Conservation (phyloP, 1,140 invertebrate species). For the Lasioglossum baleicum region DNA sequence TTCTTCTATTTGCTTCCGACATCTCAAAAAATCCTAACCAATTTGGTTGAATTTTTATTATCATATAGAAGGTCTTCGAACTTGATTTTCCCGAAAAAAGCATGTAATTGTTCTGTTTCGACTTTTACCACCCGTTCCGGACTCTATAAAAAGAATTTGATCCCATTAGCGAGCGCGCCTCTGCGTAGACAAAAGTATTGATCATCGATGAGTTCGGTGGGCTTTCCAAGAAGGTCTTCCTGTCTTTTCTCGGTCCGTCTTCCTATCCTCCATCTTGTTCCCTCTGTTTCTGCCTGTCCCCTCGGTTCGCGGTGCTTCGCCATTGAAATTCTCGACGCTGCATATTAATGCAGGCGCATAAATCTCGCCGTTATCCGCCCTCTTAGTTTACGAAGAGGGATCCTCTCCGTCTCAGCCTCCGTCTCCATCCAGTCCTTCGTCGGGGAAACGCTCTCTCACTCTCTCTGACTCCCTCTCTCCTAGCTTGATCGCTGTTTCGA, state of each 20-base stretch:
- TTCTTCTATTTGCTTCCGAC: no score
- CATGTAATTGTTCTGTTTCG: no score
- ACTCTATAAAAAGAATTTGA: no score
- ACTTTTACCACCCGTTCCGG: no score
- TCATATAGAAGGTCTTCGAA: no score
- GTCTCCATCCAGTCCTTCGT: neutral
- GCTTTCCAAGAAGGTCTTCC: constrained; percentile 8
- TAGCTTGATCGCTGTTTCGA: no score
- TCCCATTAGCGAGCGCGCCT: constrained; percentile 49
- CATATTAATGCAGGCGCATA: constrained; percentile 71
- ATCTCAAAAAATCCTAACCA: no score
- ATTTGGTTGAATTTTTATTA: no score
- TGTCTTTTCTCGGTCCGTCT: neutral
- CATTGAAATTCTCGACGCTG: constrained; percentile 69
- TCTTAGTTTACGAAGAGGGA: constrained; percentile 23
- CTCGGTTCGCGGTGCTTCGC: constrained; percentile 15
- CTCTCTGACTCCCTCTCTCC: neutral
- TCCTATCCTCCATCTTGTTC: neutral
- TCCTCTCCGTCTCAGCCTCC: neutral
- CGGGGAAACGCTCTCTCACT: no score
- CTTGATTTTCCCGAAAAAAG: no score
- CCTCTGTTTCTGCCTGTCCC: neutral
- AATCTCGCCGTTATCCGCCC: constrained; percentile 56
- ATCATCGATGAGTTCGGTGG: constrained; percentile 63
- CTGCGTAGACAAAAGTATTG: constrained; percentile 69